Evolutionary conservation across 2,113 vertebrate genomes (phyloP).

Genomic region (Lathamus discolor): DNA sequence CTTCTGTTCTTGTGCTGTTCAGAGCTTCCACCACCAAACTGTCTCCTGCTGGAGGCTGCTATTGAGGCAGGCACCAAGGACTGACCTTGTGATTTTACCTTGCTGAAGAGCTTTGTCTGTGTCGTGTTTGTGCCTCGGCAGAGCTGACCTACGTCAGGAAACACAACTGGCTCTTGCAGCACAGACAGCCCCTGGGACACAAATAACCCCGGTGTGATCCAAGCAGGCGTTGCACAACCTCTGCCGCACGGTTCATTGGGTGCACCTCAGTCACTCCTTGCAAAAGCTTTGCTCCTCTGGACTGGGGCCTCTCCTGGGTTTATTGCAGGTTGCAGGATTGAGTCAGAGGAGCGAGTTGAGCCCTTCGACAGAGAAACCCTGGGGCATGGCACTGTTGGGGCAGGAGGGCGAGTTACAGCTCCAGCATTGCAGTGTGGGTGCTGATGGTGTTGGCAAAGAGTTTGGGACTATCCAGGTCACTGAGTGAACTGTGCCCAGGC

Average conservation of each 20-base stretch:
- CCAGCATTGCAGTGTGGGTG: rapidly evolving
- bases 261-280: not conserved
- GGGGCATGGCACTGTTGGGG: not conserved
- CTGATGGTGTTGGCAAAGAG: rapidly evolving
- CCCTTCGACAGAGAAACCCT: not conserved
- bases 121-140: not conserved
- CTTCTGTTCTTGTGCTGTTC: not conserved
- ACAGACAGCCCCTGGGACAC: not conserved
- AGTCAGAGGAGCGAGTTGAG: not conserved
- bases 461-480: not conserved
- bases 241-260: rapidly evolving
- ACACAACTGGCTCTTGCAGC: not conserved
- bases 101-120: not conserved
- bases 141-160: not conserved
- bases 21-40: not conserved
- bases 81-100: constrained; percentile 9
- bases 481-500: not conserved
- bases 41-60: not conserved
- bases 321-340: not conserved
- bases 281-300: not conserved
- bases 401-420: rapidly evolving
- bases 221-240: not conserved
- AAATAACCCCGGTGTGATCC: not conserved
- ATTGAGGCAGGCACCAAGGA: not conserved
- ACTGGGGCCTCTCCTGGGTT: not conserved